phyloP scores from a whole-genome alignment of 2,113 vertebrate genomes.

The Penelope pileata region DNA sequence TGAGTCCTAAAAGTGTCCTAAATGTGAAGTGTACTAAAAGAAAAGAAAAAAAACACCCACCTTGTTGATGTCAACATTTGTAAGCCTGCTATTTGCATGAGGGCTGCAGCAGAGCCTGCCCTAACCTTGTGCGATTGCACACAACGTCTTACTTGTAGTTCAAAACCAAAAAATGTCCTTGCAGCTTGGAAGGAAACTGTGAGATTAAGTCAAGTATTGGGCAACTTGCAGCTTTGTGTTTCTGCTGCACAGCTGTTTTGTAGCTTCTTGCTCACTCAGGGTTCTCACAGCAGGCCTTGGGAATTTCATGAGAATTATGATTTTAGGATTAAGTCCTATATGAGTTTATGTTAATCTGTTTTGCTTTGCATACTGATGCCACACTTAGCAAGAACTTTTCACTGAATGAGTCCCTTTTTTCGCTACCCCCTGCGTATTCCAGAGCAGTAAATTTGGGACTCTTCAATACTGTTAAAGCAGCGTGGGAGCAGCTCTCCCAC shows the following conservation, averaged over 20 bases:
- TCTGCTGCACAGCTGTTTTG: background rate
- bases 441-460: background rate
- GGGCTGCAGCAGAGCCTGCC: too few relatives aligned
- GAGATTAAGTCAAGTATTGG: background rate
- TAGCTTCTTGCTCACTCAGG: fast-evolving
- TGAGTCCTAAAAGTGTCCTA: background rate
- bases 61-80: background rate
- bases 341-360: background rate
- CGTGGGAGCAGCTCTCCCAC: background rate
- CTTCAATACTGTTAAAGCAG: background rate
- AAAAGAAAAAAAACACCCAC: background rate
- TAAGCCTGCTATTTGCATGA: background rate
- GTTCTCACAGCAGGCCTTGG: background rate
- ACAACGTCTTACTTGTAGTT: background rate
- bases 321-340: background rate
- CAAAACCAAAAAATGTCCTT: background rate
- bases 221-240: background rate
- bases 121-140: too few relatives aligned
- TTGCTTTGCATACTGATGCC: background rate
- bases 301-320: background rate
- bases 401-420: background rate
- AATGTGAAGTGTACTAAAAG: background rate
- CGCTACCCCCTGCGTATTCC: background rate
- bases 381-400: background rate
- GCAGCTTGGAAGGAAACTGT: background rate